Percentiles rank a stretch among this genome's conserved stretches.
phyloP scores from a whole-genome alignment of 2,797 vertebrate species.

The Poecile montanus region DNA sequence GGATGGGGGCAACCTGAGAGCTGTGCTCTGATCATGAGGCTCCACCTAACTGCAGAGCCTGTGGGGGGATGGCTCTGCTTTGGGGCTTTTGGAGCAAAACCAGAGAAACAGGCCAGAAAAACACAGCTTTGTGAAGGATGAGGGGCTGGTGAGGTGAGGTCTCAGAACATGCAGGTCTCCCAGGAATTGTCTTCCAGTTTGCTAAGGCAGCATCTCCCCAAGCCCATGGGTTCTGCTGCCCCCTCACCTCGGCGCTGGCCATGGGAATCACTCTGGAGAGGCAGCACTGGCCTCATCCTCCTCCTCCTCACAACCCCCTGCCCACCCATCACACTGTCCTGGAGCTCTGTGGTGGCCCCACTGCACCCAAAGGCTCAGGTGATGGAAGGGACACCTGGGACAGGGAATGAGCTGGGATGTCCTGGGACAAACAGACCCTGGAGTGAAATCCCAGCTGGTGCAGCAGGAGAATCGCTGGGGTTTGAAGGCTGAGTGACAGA shows the following conservation, averaged over 20 bases:
- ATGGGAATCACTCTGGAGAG: neutral
- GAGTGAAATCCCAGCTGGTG: accelerated
- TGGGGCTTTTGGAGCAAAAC: neutral
- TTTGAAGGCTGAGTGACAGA: neutral
- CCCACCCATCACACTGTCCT: neutral
- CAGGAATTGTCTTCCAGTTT: neutral
- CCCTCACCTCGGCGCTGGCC: neutral
- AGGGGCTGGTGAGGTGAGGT: accelerated
- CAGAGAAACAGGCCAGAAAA: accelerated
- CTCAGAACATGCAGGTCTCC: neutral
- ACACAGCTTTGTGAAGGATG: neutral
- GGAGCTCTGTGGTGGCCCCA: neutral
- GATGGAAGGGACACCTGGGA: accelerated
- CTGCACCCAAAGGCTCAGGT: neutral
- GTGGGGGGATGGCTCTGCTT: accelerated
- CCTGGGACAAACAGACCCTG: accelerated
- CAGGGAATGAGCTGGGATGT: neutral
- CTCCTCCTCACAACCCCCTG: neutral
- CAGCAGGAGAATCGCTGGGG: accelerated
- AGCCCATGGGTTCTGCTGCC: accelerated
- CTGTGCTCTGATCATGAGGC: accelerated
- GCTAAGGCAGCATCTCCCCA: neutral
- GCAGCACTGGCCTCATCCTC: neutral
- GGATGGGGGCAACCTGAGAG: neutral
- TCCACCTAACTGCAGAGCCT: neutral